These are phyloP conservation scores for Phalacrocorax carbo DNA, from an alignment of 2,113 vertebrate genomes.

Conservation along the genomic window DNA sequence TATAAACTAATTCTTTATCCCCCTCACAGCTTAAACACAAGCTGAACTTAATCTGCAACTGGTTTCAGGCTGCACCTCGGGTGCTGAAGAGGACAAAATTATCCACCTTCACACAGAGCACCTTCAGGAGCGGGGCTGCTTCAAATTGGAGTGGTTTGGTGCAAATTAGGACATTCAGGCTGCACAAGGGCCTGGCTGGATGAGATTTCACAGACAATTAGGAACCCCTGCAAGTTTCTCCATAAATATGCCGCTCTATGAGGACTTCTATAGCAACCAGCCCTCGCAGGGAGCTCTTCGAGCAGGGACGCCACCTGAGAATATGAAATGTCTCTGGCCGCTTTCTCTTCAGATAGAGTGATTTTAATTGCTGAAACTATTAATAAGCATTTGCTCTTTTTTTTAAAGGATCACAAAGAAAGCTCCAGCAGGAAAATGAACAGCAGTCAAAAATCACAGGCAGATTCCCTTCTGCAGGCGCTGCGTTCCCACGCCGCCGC, in stretches of 20 bases:
- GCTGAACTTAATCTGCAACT: neutral
- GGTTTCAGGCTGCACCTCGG: neutral
- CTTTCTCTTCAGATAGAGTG: neutral
- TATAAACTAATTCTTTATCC: neutral
- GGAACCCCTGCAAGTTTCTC: neutral
- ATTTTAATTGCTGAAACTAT: neutral
- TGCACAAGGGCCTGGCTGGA: neutral
- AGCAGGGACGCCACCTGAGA: neutral
- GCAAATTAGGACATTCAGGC: neutral
- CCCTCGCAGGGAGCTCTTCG: neutral
- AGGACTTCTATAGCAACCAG: neutral
- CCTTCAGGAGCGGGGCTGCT: neutral
- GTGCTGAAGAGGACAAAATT: neutral
- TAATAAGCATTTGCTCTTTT: neutral
- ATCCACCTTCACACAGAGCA: neutral
- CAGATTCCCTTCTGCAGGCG: too few relatives aligned
- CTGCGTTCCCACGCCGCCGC: neutral
- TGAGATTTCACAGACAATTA: neutral
- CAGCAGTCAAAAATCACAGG: fast-evolving
- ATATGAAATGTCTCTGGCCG: neutral
- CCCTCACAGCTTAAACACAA: neutral
- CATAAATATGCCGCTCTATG: neutral
- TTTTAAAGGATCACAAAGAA: neutral
- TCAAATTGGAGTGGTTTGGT: neutral
- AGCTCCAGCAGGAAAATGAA: neutral